Base-by-base conservation (phyloP, 2,113 vertebrate genomes). In the Neodon shergylaensis region DNA sequence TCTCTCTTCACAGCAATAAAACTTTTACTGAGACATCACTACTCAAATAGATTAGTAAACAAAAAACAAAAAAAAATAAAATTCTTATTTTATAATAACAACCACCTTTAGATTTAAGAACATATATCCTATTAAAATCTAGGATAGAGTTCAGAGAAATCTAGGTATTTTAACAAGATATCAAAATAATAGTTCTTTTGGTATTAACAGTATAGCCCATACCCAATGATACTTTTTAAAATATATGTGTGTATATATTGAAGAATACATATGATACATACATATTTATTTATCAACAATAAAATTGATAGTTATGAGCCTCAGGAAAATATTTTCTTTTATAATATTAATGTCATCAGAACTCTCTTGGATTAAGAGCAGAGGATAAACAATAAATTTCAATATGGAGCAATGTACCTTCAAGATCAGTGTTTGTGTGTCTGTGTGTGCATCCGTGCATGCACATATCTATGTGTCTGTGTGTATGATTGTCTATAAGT, bases 121-220 rank as follows among this genome's bases (percentile, higher is more conserved):
- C 6, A 21, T 77, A 66, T 7, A 88, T 63, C 9, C 26, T 66
- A 63, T 14, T 39, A 47, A 94, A 90, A 93, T 93, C 10, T 88
- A 72, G 19, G 8, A 72, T 36, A 54, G 16, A 89, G 66, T 94
- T 93, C 92, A 90, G 19, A 92, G 36, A 2, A n/a, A 33, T 76
- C 21, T 66, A 49, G 52, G 33, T 24, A 65, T 85, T 58, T 83
- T 93, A 78, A 83, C 49, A 92, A 96, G 33, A 68, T 77, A 63
- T 14, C 54, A 49, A 73, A 92, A 90, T 19, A 54, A 47, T 61
- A 91, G 1, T 91, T 79, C 7, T 22, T 91, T 92, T 72, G 82
- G 47, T 22, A 47, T 86, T 61, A 93, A 82, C 22, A 92, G 65
- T 58, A 58, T 39, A 91, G 84, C 28, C 89, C 26, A 81, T 19